These are phyloP conservation scores for Platichthys flesus DNA, from an alignment of 2,113 vertebrate genomes.

Conservation along the genomic window DNA sequence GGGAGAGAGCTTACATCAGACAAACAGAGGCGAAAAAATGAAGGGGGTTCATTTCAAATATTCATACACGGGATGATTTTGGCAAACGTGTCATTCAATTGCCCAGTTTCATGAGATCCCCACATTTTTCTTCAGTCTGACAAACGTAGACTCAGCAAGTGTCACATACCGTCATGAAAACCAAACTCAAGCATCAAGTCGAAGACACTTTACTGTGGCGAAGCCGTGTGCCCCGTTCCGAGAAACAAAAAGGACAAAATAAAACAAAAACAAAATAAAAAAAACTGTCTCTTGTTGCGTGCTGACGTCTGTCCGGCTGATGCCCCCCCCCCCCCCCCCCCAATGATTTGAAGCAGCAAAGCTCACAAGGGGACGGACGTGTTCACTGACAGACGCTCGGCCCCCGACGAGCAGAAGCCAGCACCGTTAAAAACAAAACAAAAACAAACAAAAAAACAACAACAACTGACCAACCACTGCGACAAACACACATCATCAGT, in stretches of 20 bases:
- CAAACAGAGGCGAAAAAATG: slow-evolving; percentile 61
- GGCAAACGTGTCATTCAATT: slow-evolving; percentile 62
- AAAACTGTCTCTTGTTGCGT: slow-evolving; percentile 38
- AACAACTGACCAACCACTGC: slow-evolving; percentile 66
- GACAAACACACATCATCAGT: slow-evolving; percentile 43
- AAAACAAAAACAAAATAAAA: background rate
- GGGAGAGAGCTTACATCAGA: slow-evolving; percentile 74
- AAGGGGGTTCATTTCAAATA: slow-evolving; percentile 53
- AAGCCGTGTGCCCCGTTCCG: slow-evolving; percentile 38
- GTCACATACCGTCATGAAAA: slow-evolving; percentile 60
- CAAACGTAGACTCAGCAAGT: slow-evolving; percentile 59
- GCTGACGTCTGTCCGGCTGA: slow-evolving; percentile 54
- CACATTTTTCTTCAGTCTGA: slow-evolving; percentile 65
- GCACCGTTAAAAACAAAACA: slow-evolving; percentile 45
- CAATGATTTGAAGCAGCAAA: slow-evolving; percentile 75
- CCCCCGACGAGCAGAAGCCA: slow-evolving; percentile 50
- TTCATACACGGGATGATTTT: slow-evolving; percentile 63
- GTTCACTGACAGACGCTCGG: slow-evolving; percentile 62
- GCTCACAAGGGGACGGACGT: slow-evolving; percentile 57
- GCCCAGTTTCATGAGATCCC: slow-evolving; percentile 60
- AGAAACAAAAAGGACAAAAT: slow-evolving; percentile 13
- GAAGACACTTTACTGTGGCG: slow-evolving; percentile 48
- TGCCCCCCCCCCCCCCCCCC: slow-evolving; percentile 26
- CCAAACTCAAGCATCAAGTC: slow-evolving; percentile 59
- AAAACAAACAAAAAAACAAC: background rate